Evolutionary conservation across 2,113 vertebrate genomes (phyloP), one percentile per base, ranked within the genome.

Genomic region (Tragelaphus scriptus): DNA sequence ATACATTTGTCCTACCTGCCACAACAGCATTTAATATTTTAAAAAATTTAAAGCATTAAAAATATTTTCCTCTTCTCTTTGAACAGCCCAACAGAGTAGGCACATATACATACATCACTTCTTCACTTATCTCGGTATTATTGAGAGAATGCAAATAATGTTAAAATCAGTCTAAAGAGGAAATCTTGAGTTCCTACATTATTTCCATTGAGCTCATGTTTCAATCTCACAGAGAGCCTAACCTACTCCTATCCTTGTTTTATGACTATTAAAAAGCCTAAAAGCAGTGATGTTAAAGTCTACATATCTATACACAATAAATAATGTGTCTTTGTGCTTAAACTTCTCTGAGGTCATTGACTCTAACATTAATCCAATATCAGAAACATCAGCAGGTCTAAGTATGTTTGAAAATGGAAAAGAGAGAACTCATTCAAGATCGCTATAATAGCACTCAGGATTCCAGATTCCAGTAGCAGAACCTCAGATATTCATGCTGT

Each of bases 1-100:
- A 98, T 96, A 87, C 91, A 68, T 90, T 97, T 90, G 86, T 96
- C 98, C 89, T 71, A 36, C 88, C 95, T 97, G 94, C 93, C 95
- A 98, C 92, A 91, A 96, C 92, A 92, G 86, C 86, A 85, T 94
- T 98, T 40, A 97, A 75, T 23, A 59, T 94, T 98, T 95, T 61
- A 85, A 95, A 94, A 98, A 98, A 98, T 93, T 95, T 90, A 71
- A 93, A 79, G 4, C 17, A 79, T 88, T 85, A 81, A 79, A 92
- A 90, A 79, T 68, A 23, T 53, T 30, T 79, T 82, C 25, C 12
- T 75, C n/a, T 96, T 56, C 79, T 85, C 75, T n/a, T 63, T 90
- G 19, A 90, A 71, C 30, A 96, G 56, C 10, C 9, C 55, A 85
- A 61, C 7, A 17, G 63, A 81, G 47, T 59, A 93, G 75, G 68